phyloP scores from a whole-genome alignment of 1,140 invertebrate genomes.

The Oncopodura yosiiana region DNA sequence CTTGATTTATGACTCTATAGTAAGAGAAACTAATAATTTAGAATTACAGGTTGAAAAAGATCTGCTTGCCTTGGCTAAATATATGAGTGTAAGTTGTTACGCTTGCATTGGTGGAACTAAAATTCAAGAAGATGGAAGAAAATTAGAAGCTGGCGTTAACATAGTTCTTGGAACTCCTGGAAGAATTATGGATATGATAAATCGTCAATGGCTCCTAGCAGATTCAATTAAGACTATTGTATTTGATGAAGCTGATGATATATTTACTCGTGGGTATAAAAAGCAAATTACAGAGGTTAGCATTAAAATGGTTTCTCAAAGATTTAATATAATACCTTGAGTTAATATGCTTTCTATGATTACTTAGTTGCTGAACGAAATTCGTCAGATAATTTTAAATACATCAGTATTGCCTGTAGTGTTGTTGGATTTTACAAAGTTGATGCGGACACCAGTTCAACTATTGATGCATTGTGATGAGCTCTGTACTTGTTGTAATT shows the following conservation, averaged over 20 bases:
- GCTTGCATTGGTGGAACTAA: slow-evolving; percentile 99
- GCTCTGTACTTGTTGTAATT: no score
- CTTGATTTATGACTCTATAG: background rate
- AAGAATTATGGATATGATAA: slow-evolving; percentile 97
- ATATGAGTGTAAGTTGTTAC: slow-evolving; percentile 92
- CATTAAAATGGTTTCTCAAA: no score
- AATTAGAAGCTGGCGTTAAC: slow-evolving; percentile 83
- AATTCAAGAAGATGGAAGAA: slow-evolving; percentile 89
- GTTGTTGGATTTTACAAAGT: no score
- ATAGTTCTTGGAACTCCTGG: slow-evolving; percentile 98
- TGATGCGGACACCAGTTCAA: no score
- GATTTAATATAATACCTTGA: no score
- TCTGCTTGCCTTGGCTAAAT: slow-evolving; percentile 94
- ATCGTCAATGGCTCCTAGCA: slow-evolving; percentile 74
- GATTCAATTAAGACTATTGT: slow-evolving; percentile 93
- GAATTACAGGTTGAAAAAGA: slow-evolving; percentile 70
- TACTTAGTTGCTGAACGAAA: no score
- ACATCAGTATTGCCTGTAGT: no score
- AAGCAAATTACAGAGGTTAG: slow-evolving; percentile 97
- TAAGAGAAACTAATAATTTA: no score
- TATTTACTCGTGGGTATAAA: slow-evolving; percentile 98
- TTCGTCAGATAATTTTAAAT: no score
- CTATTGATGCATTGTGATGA: no score
- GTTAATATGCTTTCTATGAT: no score
- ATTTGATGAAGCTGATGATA: slow-evolving; percentile 98